Evolutionary conservation across 2,797 vertebrate genomes (phyloP).

Genomic region (Poeciliopsis presidionis): DNA sequence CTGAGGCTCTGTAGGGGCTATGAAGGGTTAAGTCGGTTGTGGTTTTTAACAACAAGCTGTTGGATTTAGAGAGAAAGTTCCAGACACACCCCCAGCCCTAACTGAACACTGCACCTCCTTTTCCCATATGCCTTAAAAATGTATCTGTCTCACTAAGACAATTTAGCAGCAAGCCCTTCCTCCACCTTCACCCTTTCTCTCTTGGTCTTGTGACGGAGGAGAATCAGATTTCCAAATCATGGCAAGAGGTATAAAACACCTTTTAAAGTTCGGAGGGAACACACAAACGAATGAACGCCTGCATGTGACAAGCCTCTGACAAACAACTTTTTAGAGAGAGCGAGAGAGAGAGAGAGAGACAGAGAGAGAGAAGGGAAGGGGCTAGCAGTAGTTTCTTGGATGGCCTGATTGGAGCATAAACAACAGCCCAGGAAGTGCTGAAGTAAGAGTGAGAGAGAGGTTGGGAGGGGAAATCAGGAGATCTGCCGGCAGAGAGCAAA

Average conservation of each 20-base stretch:
- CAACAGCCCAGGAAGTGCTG: slow-evolving; percentile 78
- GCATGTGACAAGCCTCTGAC: slow-evolving; percentile 63
- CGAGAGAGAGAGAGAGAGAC: slow-evolving; percentile 14
- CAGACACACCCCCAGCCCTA: slow-evolving; percentile 61
- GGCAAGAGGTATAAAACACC: slow-evolving; percentile 50
- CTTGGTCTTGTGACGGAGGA: slow-evolving; percentile 26
- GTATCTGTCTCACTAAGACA: slow-evolving; percentile 44
- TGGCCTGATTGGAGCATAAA: slow-evolving; percentile 77
- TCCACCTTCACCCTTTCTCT: slow-evolving; percentile 8
- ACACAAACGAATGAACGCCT: slow-evolving; percentile 33
- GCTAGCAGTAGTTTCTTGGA: slow-evolving; percentile 64
- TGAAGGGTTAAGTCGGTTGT: slow-evolving; percentile 54
- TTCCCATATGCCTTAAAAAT: slow-evolving; percentile 37
- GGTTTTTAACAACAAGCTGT: slow-evolving; percentile 74
- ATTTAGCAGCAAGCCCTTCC: slow-evolving; percentile 47
- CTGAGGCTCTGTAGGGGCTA: slow-evolving; percentile 51
- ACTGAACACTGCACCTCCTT: slow-evolving; percentile 28
- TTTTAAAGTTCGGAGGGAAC: slow-evolving; percentile 34
- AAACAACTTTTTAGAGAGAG: slow-evolving; percentile 68
- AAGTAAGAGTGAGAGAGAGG: slow-evolving; percentile 54
- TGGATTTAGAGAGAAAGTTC: slow-evolving; percentile 72
- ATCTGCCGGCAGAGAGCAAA: slow-evolving; percentile 65
- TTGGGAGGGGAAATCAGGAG: slow-evolving; percentile 40
- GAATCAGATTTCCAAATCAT: slow-evolving; percentile 24
- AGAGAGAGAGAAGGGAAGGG: slow-evolving; percentile 39